Conservation (phyloP, 2,797 vertebrate species). For the Malacoctenus gilli region DNA sequence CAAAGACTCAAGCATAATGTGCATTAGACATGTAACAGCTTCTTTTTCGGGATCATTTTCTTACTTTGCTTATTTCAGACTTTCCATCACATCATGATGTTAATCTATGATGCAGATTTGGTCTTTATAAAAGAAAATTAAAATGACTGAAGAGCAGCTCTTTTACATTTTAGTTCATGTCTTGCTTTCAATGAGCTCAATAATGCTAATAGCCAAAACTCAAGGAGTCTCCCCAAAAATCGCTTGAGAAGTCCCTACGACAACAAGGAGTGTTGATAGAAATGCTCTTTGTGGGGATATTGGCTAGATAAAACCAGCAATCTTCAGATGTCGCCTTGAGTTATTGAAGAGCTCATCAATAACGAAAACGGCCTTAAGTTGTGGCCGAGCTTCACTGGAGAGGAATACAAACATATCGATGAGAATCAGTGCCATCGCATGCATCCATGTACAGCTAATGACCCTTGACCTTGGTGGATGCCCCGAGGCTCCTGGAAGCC, state of each 20-base stretch:
- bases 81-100: slow-evolving; percentile 29
- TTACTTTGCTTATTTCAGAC: too few relatives aligned
- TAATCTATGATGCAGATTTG: slow-evolving; percentile 30
- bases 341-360: not conserved
- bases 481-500: slow-evolving; percentile 40
- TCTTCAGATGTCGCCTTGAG: not conserved
- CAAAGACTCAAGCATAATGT: slow-evolving; percentile 49
- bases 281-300: too few relatives aligned
- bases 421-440: slow-evolving; percentile 17
- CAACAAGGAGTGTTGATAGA: too few relatives aligned
- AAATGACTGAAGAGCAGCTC: slow-evolving; percentile 12
- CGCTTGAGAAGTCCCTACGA: not conserved
- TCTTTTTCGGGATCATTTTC: slow-evolving; percentile 24
- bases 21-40: slow-evolving; percentile 53
- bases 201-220: too few relatives aligned
- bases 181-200: slow-evolving; percentile 17
- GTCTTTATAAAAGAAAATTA: slow-evolving; percentile 23
- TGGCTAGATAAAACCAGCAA: not conserved
- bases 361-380: not conserved
- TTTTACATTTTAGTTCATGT: slow-evolving; percentile 11
- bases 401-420: slow-evolving; percentile 3
- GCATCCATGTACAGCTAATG: slow-evolving; percentile 26
- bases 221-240: too few relatives aligned
- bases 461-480: slow-evolving; percentile 64
- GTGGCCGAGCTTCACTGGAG: not conserved